A percentile compares a stretch with the other conserved stretches of the same genome.
These are phyloP conservation scores for Rhorus exstirpatorius DNA, from an alignment of 2,888 invertebrate genomes.

Conservation along the genomic window DNA sequence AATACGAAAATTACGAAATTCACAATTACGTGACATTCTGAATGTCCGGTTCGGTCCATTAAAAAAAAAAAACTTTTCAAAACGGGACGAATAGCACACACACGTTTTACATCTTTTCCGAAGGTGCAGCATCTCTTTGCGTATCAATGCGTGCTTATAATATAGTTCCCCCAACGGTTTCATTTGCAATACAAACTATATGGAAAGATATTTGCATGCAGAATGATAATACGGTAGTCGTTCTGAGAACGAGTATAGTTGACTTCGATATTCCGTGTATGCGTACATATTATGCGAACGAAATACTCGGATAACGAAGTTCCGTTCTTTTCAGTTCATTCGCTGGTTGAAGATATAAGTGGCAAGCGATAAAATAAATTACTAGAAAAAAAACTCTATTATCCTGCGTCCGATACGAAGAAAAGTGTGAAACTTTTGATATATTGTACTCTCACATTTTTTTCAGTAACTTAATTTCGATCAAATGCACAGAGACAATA, in stretches of 20 bases:
- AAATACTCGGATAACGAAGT: constrained; percentile 14
- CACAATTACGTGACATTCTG: constrained; percentile 14
- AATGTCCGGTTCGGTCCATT: constrained; percentile 6
- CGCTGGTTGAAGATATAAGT: constrained; percentile 3
- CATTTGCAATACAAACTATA: constrained; percentile 23
- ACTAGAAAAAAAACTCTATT: not conserved
- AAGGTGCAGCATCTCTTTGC: constrained; percentile 12
- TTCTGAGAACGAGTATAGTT: constrained; percentile 31
- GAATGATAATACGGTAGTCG: constrained; percentile 33
- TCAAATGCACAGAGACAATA: no score
- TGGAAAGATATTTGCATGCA: constrained; percentile 39
- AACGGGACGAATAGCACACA: constrained; percentile 21
- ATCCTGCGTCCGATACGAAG: not conserved
- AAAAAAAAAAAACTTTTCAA: not conserved
- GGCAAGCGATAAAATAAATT: constrained; percentile 1
- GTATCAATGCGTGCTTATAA: not conserved
- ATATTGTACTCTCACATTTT: not conserved
- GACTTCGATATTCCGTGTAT: constrained; percentile 10
- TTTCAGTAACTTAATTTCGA: not conserved
- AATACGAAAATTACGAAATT: constrained; percentile 5
- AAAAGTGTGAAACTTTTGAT: not conserved
- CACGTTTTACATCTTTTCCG: constrained; percentile 6
- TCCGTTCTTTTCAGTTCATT: not conserved
- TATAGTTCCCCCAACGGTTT: constrained; percentile 3
- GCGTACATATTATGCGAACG: constrained; percentile 3